These are phyloP conservation scores for Drosophila sturtevanti DNA, from an alignment of 1,140 invertebrate species.

Conservation along the genomic window DNA sequence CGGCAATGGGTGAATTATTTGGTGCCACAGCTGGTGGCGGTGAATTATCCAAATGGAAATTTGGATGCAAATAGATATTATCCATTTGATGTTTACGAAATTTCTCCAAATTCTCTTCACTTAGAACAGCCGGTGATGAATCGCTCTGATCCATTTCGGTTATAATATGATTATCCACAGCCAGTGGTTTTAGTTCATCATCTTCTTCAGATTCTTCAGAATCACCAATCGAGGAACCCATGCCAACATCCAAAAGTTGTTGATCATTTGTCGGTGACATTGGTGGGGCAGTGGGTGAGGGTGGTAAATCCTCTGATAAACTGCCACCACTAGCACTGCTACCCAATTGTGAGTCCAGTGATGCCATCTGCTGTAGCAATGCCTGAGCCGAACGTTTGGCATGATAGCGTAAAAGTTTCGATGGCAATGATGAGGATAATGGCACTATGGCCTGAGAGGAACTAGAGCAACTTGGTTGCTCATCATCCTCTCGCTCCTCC, in stretches of 20 bases:
- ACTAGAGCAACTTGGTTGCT: constrained; percentile 57
- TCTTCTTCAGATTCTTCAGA: constrained; percentile 80
- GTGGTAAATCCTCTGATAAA: constrained; percentile 30
- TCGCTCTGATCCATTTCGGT: constrained; percentile 47
- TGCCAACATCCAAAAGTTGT: constrained; percentile 70
- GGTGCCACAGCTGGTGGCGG: constrained; percentile 68
- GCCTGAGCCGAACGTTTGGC: constrained; percentile 73
- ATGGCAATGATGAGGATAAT: constrained; percentile 71
- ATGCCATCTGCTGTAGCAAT: constrained; percentile 64
- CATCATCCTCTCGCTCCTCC: constrained; percentile 14
- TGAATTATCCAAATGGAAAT: constrained; percentile 65
- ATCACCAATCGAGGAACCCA: constrained; percentile 77
- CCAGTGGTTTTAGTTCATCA: constrained; percentile 78
- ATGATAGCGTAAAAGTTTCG: constrained; percentile 69
- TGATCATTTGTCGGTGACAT: constrained; percentile 60
- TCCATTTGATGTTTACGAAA: constrained; percentile 77
- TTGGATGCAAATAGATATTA: constrained; percentile 78
- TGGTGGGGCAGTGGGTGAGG: constrained; percentile 58
- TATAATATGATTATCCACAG: constrained; percentile 79
- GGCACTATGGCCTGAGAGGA: constrained; percentile 73
- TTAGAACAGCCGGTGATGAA: constrained; percentile 54
- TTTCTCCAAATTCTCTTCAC: constrained; percentile 74
- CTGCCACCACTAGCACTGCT: constrained; percentile 59
- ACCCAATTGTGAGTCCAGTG: constrained; percentile 72
- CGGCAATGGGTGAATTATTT: constrained; percentile 59